These are phyloP conservation scores for Dryobates pubescens DNA, from an alignment of 2,797 vertebrate species.

Conservation along the genomic window DNA sequence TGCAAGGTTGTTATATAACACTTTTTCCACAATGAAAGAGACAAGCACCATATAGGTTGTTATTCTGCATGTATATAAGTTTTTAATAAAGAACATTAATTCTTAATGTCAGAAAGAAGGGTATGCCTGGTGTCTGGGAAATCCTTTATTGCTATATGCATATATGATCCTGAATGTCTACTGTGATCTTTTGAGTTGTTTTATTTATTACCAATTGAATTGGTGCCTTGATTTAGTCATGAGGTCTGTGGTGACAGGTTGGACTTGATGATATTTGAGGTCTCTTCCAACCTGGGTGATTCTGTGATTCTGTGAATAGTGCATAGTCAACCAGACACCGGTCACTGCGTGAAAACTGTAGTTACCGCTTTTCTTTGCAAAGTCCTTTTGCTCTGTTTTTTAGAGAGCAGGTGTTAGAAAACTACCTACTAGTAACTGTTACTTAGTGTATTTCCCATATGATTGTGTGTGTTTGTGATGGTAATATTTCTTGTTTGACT, in stretches of 20 bases:
- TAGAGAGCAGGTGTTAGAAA: neutral
- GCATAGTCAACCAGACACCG: neutral
- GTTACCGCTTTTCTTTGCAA: neutral
- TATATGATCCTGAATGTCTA: neutral
- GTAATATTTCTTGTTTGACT: neutral
- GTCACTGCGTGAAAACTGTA: neutral
- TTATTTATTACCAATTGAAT: neutral
- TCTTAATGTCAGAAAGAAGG: neutral
- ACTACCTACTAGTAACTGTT: neutral
- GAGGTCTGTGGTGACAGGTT: no score
- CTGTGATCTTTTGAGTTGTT: neutral
- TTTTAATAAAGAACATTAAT: conserved; percentile 7
- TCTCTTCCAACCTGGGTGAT: no score
- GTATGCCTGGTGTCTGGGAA: neutral
- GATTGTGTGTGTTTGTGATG: neutral
- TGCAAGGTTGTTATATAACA: neutral
- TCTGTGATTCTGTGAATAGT: no score
- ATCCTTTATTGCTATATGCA: neutral
- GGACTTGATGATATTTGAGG: no score
- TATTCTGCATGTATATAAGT: neutral
- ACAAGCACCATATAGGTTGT: neutral
- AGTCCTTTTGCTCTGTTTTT: neutral
- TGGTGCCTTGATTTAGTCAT: no score
- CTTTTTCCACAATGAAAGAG: neutral
- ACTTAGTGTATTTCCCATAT: neutral